phyloP scores from a whole-genome alignment of 30 jellyfish, hydroid and myxozoan species.

The Cassiopea andromeda region DNA sequence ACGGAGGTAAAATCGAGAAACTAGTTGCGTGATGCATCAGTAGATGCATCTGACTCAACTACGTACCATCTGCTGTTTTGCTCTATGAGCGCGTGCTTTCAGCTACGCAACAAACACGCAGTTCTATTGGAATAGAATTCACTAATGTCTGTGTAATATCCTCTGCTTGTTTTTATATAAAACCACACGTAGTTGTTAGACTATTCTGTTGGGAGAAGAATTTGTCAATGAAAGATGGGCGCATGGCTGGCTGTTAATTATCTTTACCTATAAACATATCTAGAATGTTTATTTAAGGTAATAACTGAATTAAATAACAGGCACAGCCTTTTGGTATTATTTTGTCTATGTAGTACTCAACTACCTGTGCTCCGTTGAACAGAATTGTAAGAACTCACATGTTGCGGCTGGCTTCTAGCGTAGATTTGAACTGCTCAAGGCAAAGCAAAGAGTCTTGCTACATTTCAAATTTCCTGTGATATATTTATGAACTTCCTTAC shows the following conservation, averaged over 20 bases:
- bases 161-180: not conserved
- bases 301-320: not conserved
- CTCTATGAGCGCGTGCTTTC: not conserved
- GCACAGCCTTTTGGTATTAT: not conserved
- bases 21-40: too few species aligned
- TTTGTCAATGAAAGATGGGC: too few species aligned
- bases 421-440: not conserved
- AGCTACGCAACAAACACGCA: not conserved
- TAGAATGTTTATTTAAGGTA: not conserved
- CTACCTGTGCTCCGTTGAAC: not conserved
- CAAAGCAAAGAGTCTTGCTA: not conserved
- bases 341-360: not conserved
- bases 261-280: not conserved
- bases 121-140: not conserved
- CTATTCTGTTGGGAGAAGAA: not conserved
- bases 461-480: not conserved
- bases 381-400: not conserved
- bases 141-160: not conserved
- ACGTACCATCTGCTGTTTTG: not conserved
- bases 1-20: too few species aligned
- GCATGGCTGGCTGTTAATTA: too few species aligned
- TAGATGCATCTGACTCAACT: not conserved
- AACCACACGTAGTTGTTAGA: not conserved
- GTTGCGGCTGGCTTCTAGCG: not conserved
- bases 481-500: not conserved